Evolutionary conservation across 2,113 vertebrate species (phyloP), one percentile per base, ranked within the genome.

Genomic region (Lepidothrix coronata): DNA sequence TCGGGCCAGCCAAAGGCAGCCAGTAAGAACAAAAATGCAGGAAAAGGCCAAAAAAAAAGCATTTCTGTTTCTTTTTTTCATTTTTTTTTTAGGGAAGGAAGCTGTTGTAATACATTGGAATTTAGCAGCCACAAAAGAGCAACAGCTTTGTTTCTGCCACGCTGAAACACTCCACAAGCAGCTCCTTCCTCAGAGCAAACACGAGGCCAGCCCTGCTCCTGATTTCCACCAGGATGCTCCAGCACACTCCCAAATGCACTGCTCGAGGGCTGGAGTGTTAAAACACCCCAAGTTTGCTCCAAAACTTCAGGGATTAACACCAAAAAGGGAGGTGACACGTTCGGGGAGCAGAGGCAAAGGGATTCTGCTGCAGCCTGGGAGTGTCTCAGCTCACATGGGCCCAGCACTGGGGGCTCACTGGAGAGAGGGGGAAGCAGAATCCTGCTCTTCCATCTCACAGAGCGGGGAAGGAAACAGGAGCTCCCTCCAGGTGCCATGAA

Each of bases 51-150:
- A 55, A 85, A 57, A 75, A 77, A 49, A 9, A 0, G 5, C 22
- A 39, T 30, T 82, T 80, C 67, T 74, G 15, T 10, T 30, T 8
- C 0, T 1, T 6, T 22, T 35, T 37, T 57, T 52, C 39, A 39
- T 33, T 46, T 39, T 63, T 58, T 30, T 16, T 44, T 1, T 3
- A 21, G 65, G 68, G 76, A 57, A 84, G 72, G 87, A 86, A 89
- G 68, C 84, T 89, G 70, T 73, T 58, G 58, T 55, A 90, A 93
- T 37, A 41, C 19, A 11, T 49, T 46, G 77, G 84, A 80, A 92
- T 78, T 87, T 9, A 65, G 61, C 94, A 88, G 92, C n/a, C 78
- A 62, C 82, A 73, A n/a, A 89, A 91, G 57, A 94, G 70, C 70
- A 77, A 46, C 44, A 68, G 94, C 72, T 82, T 66, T 49, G 44